Evolutionary conservation across 2,797 vertebrate species (phyloP).

Genomic region (Phrynocephalus guinanensis): DNA sequence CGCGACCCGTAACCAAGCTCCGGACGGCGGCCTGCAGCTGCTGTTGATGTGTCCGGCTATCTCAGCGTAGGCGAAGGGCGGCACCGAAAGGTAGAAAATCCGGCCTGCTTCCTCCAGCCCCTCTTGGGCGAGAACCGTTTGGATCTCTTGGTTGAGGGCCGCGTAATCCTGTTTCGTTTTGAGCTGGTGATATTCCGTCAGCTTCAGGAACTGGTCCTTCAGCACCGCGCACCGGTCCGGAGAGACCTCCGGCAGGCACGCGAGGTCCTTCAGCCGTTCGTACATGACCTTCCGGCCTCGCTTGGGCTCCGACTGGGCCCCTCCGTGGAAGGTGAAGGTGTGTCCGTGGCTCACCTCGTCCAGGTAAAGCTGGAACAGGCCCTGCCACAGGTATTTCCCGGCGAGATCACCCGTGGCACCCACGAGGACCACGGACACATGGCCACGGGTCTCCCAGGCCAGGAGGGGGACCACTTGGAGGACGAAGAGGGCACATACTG

Average conservation of each 20-base stretch:
- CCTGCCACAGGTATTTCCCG: constrained; percentile 95
- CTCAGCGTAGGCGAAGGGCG: constrained; percentile 89
- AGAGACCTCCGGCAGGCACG: constrained; percentile 78
- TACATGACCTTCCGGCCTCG: constrained; percentile 81
- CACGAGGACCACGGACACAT: constrained; percentile 89
- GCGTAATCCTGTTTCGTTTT: constrained; percentile 83
- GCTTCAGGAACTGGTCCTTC: constrained; percentile 89
- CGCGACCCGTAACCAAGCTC: constrained; percentile 90
- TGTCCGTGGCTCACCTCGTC: constrained; percentile 84
- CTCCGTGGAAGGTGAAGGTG: constrained; percentile 91
- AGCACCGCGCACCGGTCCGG: constrained; percentile 83
- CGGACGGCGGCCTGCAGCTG: constrained; percentile 83
- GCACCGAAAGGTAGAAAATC: constrained; percentile 95
- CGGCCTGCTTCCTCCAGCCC: constrained; percentile 87
- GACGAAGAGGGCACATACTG: constrained; percentile 56
- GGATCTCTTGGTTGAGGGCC: constrained; percentile 80
- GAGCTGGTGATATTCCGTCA: constrained; percentile 87
- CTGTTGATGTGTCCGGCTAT: constrained; percentile 88
- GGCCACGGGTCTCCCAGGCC: constrained; percentile 75
- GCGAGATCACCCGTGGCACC: constrained; percentile 95
- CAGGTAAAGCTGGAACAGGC: constrained; percentile 90
- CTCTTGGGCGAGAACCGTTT: constrained; percentile 77
- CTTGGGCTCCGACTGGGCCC: constrained; percentile 77
- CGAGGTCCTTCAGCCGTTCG: constrained; percentile 84
- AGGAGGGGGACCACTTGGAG: constrained; percentile 57